Base-by-base conservation (phyloP, 2,888 invertebrate genomes). In the Cheilosia grossa region DNA sequence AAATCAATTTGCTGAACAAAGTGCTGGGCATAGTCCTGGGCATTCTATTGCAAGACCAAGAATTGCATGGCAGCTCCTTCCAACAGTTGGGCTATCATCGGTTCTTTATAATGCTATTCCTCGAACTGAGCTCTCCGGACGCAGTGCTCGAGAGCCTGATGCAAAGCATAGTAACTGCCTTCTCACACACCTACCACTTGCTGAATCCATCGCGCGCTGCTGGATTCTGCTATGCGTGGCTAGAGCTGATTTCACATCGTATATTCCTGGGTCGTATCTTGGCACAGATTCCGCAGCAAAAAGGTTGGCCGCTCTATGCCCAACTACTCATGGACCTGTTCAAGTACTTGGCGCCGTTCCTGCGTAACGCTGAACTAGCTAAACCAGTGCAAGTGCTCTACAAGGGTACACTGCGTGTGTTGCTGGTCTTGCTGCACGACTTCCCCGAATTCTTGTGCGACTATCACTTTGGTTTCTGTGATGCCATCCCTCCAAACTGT, bases 381-480 rank as follows among this genome's bases (percentile, higher is more conserved):
- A 96, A 98, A 88, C 97, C 99, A 0, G 97, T 99, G 5, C 97
- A 97, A 89, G 94, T 96, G 89, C 93, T 99, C 27, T 99, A 99
- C 93, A 98, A 98, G 93, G 99, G 98, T 88, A 98, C 98, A 0
- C 93, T 99, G 56, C 95, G 99, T 86, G 98, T 99, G 9, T 93
- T 99, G 64, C 93, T 99, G 47, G 98, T 99, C 0, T 93, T 99
- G 37, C 93, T 99, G 13, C 99, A 99, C 91, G 99, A 99, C 91
- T 99, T 99, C 92, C 99, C 99, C 0, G 99, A 99, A 93, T 98
- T 99, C 92, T 94, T 99, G 64, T 99, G 99, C 92, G 99, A 99
- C 91, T 99, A 99, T 92, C 99, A 99, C 92, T 99, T 99, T 91
- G 97, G 98, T 54, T 98, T 99, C 93, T 99, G 99, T 92, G 99